phyloP scores from a whole-genome alignment of 2,888 invertebrate species.

The Tiliacea citrago region DNA sequence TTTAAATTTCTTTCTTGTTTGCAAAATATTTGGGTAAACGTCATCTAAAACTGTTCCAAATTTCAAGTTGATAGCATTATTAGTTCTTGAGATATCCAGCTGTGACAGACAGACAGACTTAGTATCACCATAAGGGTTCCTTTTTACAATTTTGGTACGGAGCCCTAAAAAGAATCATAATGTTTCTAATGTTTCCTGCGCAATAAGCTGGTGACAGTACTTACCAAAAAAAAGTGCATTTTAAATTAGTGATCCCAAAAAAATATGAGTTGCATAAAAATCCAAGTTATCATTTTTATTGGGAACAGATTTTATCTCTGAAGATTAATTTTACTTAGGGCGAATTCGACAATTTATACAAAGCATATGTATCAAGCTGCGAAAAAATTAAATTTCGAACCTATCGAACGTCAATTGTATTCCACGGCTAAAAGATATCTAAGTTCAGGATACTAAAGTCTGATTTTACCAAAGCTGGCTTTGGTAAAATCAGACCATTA shows the following conservation, averaged over 20 bases:
- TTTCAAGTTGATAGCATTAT: too few species aligned
- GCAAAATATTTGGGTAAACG: too few species aligned
- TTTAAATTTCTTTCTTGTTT: too few species aligned
- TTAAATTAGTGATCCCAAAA: not conserved
- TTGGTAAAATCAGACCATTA: not conserved
- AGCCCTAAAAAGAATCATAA: not conserved
- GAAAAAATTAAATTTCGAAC: not conserved
- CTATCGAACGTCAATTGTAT: not conserved
- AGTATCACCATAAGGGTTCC: too few species aligned
- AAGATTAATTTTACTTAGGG: not conserved
- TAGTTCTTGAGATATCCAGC: too few species aligned
- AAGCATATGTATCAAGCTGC: too few species aligned
- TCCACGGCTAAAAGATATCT: not conserved
- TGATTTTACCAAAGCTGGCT: too few species aligned
- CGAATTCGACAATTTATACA: not conserved
- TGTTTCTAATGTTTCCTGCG: not conserved
- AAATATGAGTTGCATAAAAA: not conserved
- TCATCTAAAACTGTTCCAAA: too few species aligned
- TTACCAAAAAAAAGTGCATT: not conserved
- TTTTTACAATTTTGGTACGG: too few species aligned
- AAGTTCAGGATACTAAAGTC: too few species aligned
- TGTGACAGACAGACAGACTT: too few species aligned
- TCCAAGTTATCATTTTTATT: not conserved
- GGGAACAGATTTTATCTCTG: not conserved
- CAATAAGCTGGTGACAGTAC: not conserved